Conservation (phyloP, 2,888 invertebrate genomes). For the Helicoverpa assulta region DNA sequence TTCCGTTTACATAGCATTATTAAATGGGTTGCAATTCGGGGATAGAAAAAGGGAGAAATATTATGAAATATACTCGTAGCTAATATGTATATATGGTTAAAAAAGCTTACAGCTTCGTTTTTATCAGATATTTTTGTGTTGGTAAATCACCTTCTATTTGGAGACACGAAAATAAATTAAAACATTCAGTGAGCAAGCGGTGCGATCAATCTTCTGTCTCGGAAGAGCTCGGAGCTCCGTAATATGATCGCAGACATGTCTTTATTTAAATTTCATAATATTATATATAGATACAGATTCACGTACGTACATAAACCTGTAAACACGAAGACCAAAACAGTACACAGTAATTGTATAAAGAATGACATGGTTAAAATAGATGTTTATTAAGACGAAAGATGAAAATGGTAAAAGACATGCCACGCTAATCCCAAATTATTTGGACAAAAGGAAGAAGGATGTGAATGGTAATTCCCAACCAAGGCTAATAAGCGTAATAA, state of each 20-base stretch:
- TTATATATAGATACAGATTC: too few relatives aligned
- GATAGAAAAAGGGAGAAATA: not conserved
- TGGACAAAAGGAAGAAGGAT: too few relatives aligned
- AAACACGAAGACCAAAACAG: too few relatives aligned
- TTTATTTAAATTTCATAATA: not conserved
- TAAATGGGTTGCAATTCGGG: not conserved
- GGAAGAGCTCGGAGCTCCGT: not conserved
- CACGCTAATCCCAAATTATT: too few relatives aligned
- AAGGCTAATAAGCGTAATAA: not conserved
- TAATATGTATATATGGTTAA: too few relatives aligned
- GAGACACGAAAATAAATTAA: not conserved
- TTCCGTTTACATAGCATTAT: conserved; percentile 1
- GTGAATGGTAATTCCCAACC: too few relatives aligned
- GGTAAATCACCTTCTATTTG: not conserved
- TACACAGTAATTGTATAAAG: too few relatives aligned
- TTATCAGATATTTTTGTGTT: conserved; percentile 1
- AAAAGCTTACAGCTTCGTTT: not conserved
- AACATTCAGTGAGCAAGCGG: conserved; percentile 4
- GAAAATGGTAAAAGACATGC: too few relatives aligned
- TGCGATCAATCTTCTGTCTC: conserved; percentile 7
- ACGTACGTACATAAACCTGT: too few relatives aligned
- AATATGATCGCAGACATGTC: not conserved
- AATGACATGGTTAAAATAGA: too few relatives aligned
- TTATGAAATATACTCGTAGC: too few relatives aligned
- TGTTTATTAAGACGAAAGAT: too few relatives aligned